A percentile compares a stretch with the other conserved stretches of the same genome.
Conservation (phyloP, 2,113 vertebrate species). For the Melanotaenia duboulayi region DNA sequence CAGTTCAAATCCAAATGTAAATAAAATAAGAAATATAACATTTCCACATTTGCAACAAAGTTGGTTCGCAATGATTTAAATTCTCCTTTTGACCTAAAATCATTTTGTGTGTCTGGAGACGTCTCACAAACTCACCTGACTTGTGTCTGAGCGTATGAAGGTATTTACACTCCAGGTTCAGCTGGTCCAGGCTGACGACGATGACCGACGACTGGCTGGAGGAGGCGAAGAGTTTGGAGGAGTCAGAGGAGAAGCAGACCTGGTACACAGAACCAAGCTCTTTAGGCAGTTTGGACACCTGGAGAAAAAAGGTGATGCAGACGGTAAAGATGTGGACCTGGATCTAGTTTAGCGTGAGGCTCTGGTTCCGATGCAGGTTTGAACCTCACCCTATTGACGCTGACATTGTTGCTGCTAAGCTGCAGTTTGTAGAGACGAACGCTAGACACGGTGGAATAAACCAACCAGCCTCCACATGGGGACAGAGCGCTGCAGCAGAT, state of each 20-base stretch:
- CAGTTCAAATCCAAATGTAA: too few species aligned
- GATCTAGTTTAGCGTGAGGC: fast-evolving
- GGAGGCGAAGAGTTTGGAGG: constrained; percentile 86
- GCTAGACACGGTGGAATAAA: constrained; percentile 84
- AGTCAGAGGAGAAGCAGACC: constrained; percentile 91
- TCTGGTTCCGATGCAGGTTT: too few species aligned
- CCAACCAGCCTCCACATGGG: constrained; percentile 91
- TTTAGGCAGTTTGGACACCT: constrained; percentile 88
- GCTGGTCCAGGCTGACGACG: constrained; percentile 79
- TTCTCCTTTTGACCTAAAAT: too few species aligned
- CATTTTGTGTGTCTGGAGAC: too few species aligned
- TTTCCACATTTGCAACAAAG: too few species aligned
- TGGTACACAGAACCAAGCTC: constrained; percentile 83
- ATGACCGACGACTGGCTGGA: constrained; percentile 83
- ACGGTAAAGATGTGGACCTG: too few species aligned
- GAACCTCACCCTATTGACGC: constrained; percentile 84
- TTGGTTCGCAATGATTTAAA: too few species aligned
- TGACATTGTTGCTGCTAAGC: constrained; percentile 75
- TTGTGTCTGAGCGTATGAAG: constrained; percentile 82
- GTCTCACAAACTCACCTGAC: constrained; percentile 78
- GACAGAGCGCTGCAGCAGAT: constrained; percentile 91
- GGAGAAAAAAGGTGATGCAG: constrained; percentile 1
- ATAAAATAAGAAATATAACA: too few species aligned
- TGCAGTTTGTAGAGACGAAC: constrained; percentile 87
- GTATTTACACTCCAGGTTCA: constrained; percentile 78